phyloP scores from a whole-genome alignment of 2,113 vertebrate genomes.

The Scatophagus argus region DNA sequence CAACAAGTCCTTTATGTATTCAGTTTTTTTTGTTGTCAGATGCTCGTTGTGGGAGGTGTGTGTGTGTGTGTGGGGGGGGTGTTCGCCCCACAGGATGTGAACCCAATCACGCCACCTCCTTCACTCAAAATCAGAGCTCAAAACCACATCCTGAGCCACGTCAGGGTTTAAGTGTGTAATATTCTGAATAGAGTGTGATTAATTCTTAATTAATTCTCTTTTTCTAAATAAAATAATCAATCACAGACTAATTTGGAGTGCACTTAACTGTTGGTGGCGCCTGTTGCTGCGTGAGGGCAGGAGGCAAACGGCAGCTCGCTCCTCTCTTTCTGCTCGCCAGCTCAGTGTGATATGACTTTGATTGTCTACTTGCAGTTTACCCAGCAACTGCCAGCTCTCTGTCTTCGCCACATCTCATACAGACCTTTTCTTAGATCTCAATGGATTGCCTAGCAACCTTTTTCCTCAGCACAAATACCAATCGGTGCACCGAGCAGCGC shows the following conservation, averaged over 20 bases:
- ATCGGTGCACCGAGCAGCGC: conserved; percentile 55
- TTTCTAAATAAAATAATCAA: conserved; percentile 28
- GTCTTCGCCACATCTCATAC: conserved; percentile 70
- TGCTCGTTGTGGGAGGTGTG: too few species aligned
- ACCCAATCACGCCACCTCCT: conserved; percentile 58
- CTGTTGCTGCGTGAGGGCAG: conserved; percentile 51
- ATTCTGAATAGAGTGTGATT: conserved; percentile 31
- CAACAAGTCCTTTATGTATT: conserved; percentile 66
- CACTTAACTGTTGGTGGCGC: conserved; percentile 53
- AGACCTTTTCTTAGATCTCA: conserved; percentile 78
- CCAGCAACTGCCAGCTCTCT: conserved; percentile 72
- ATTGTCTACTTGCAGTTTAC: conserved; percentile 75
- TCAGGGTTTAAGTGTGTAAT: conserved; percentile 18
- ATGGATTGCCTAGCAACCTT: conserved; percentile 81
- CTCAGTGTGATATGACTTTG: conserved; percentile 75
- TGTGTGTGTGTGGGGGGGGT: too few species aligned
- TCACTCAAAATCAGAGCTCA: conserved; percentile 50
- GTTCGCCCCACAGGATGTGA: conserved; percentile 47
- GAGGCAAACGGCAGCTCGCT: conserved; percentile 48
- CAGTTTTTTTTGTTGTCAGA: conserved; percentile 5
- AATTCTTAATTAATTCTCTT: conserved; percentile 21
- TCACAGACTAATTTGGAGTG: conserved; percentile 45
- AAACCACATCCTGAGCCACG: conserved; percentile 33
- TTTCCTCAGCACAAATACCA: conserved; percentile 65
- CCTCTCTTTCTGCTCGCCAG: conserved; percentile 49